Base-by-base conservation (phyloP, 2,797 vertebrate genomes). In the Cyclura pinguis region DNA sequence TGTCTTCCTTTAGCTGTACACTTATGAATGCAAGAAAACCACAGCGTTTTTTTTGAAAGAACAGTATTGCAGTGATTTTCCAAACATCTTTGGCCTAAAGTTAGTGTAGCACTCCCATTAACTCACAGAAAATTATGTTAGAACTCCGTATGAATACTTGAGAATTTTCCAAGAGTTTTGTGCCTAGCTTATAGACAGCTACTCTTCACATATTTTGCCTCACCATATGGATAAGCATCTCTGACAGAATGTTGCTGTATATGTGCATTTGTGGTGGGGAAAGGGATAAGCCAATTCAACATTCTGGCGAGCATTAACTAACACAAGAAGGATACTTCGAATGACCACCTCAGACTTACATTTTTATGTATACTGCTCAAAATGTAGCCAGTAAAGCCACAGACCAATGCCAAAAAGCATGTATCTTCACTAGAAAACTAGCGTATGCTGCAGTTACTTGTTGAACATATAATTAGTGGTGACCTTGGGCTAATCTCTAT, bases 1-100 rank as follows among this genome's bases (percentile, higher is more conserved):
- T n/a, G 3, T 67, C 22, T 69, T 67, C 76, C 72, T 67, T 80
- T 87, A n/a, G 38, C 35, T 42, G 6, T 52, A 80, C 59, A 9
- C 35, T 42, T 62, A 62, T 77, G 73, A 87, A 69, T 52, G 77
- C 42, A 80, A 80, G 62, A 80, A 86, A 86, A 80, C 55, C 55
- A 62, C 76, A 47, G 32, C 29, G 3, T 69, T 55, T 6, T 52
- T 47, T 50, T 27, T 10, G 67, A 67, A 87, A 5, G 67, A 27
- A 35, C 42, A 55, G 42, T 16, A 80, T 67, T 9, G 35, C 22
- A 69, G 50, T 55, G 24, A 35, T 52, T 80, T 9, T 52, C 32
- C 13, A 47, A 80, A 64, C 59, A 42, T 52, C 1, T 87, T 62
- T 20, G n/a, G 14, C 13, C 27, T 59, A 20, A 42, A 42, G 2